Conservation (phyloP, 2,113 vertebrate species). For the Bubo scandiacus region DNA sequence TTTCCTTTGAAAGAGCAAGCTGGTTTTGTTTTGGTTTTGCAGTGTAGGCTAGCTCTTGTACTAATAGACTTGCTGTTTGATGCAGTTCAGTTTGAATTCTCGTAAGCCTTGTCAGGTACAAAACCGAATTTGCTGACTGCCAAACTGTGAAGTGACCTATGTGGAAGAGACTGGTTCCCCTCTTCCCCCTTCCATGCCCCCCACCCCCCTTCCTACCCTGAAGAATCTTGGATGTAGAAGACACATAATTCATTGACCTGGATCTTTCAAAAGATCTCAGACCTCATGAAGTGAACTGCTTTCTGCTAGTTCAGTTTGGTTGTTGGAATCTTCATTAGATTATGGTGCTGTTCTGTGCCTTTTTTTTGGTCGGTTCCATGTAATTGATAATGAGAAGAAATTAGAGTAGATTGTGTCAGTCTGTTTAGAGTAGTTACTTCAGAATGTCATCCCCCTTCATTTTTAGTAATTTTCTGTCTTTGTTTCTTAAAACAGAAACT, state of each 20-base stretch:
- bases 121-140: not conserved
- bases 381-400: not conserved
- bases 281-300: not conserved
- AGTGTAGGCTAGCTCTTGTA: not conserved
- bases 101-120: not conserved
- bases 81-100: not conserved
- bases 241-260: not conserved
- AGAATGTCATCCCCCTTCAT: not conserved
- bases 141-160: not conserved
- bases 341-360: not conserved
- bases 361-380: not conserved
- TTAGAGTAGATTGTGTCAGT: not conserved
- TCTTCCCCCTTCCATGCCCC: too few species aligned
- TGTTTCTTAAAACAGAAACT: not conserved
- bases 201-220: not conserved
- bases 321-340: not conserved
- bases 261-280: not conserved
- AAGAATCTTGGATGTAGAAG: not conserved
- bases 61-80: not conserved
- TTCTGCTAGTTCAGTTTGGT: not conserved
- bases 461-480: not conserved
- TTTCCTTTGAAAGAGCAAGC: not conserved
- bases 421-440: not conserved
- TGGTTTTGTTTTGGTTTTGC: not conserved
- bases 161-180: not conserved